These are phyloP conservation scores for Echinops telfairi DNA, from an alignment of 2,113 vertebrate genomes.

Conservation along the genomic window DNA sequence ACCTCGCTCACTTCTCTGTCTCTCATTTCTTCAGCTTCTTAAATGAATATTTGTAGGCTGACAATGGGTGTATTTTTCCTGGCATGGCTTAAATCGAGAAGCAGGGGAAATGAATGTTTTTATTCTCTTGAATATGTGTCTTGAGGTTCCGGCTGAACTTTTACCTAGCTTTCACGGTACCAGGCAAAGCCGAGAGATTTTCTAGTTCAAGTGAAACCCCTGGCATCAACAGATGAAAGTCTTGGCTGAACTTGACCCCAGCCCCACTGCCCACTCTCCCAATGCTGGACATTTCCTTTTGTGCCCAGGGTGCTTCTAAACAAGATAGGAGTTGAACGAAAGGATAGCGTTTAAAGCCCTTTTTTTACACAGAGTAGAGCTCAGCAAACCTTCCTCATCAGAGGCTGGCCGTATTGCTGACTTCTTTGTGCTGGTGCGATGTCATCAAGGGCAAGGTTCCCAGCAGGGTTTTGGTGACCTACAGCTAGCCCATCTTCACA, in stretches of 20 bases:
- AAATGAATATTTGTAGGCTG: not conserved
- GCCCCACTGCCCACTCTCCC: not conserved
- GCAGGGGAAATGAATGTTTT: constrained; percentile 61
- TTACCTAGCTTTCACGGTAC: constrained; percentile 45
- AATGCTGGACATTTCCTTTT: constrained; percentile 25
- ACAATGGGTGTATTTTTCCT: constrained; percentile 63
- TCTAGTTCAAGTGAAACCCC: constrained; percentile 3
- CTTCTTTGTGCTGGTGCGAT: not conserved
- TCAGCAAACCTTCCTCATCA: not conserved
- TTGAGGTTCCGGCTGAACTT: constrained; percentile 51
- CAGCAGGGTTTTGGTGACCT: not conserved
- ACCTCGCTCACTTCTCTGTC: not conserved
- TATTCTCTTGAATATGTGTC: constrained; percentile 51
- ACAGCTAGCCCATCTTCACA: not conserved
- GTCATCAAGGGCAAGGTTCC: not conserved
- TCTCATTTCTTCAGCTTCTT: constrained; percentile 54
- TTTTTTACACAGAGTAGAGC: not conserved
- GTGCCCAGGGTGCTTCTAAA: not conserved
- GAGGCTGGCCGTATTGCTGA: not conserved
- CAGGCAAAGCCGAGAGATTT: constrained; percentile 2
- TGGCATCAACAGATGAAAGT: not conserved
- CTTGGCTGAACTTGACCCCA: constrained; percentile 30
- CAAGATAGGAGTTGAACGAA: constrained; percentile 1
- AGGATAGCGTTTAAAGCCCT: not conserved
- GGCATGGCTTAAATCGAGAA: constrained; percentile 62